Evolutionary conservation across 1,140 invertebrate species (phyloP).

Genomic region (Anoplolepis gracilipes): DNA sequence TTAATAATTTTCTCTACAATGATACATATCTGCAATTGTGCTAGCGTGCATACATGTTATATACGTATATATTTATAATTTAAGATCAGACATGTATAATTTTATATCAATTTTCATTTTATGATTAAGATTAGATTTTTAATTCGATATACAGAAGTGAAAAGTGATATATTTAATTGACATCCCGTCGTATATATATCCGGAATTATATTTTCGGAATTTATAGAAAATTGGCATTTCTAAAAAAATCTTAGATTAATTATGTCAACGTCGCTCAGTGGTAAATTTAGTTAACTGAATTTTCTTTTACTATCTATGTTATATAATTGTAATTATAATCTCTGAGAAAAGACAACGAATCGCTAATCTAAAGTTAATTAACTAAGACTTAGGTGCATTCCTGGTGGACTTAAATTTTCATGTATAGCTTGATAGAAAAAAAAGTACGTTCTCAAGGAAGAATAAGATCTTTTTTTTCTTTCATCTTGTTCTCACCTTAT

Average conservation of each 20-base stretch:
- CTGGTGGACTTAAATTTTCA: constrained; percentile 17
- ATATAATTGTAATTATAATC: constrained; percentile 5
- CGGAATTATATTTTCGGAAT: background rate
- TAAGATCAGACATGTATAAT: background rate
- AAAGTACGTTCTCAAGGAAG: background rate
- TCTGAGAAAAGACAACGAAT: constrained; percentile 16
- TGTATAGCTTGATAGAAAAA: background rate
- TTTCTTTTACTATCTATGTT: background rate
- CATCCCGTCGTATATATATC: background rate
- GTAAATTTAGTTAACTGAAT: constrained; percentile 28
- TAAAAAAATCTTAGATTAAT: constrained; percentile 6
- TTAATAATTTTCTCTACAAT: constrained; percentile 21
- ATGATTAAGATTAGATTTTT: no score
- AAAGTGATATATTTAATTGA: background rate
- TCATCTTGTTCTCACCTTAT: no score
- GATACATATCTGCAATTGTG: background rate
- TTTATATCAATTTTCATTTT: background rate
- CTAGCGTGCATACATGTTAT: no score
- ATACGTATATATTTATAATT: background rate
- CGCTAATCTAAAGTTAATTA: constrained; percentile 38
- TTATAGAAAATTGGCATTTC: background rate
- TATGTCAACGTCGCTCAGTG: background rate
- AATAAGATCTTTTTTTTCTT: no score
- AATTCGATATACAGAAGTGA: background rate
- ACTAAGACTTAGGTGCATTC: background rate